phyloP scores from a whole-genome alignment of 2,888 invertebrate species.

The Venusia cambrica region DNA sequence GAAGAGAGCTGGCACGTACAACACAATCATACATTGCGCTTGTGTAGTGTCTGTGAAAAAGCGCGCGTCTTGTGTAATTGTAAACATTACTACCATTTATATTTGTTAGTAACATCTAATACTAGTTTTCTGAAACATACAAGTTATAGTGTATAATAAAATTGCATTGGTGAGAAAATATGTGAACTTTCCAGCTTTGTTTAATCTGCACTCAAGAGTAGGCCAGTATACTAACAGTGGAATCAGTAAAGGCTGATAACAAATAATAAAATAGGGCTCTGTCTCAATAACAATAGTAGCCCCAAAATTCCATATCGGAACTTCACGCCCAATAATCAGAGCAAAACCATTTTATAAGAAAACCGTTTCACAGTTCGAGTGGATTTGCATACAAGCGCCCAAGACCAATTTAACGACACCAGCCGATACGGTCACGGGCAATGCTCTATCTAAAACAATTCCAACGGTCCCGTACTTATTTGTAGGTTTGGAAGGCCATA shows the following conservation, averaged over 20 bases:
- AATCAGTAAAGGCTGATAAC: neutral
- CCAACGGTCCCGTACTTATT: conserved; percentile 20
- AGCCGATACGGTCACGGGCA: conserved; percentile 19
- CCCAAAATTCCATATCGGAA: conserved; percentile 40
- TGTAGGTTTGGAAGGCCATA: conserved; percentile 10
- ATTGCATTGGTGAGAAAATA: too few species aligned
- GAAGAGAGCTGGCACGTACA: too few species aligned
- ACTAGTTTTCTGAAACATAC: too few species aligned
- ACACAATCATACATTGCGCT: too few species aligned
- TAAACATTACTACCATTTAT: too few species aligned
- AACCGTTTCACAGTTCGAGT: conserved; percentile 55
- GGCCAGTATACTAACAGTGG: neutral
- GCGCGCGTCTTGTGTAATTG: too few species aligned
- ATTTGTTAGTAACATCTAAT: too few species aligned
- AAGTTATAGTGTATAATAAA: too few species aligned
- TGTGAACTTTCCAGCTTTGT: too few species aligned
- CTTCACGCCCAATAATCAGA: conserved; percentile 69
- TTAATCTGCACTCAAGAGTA: too few species aligned
- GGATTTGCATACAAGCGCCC: conserved; percentile 64
- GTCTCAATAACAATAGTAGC: conserved; percentile 6
- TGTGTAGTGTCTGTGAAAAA: too few species aligned
- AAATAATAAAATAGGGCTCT: conserved; percentile 11
- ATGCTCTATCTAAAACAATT: conserved; percentile 25
- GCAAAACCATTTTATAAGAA: conserved; percentile 57
- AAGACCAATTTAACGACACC: conserved; percentile 27